Conservation (phyloP, 2,888 invertebrate genomes). For the Amphipoea oculea region DNA sequence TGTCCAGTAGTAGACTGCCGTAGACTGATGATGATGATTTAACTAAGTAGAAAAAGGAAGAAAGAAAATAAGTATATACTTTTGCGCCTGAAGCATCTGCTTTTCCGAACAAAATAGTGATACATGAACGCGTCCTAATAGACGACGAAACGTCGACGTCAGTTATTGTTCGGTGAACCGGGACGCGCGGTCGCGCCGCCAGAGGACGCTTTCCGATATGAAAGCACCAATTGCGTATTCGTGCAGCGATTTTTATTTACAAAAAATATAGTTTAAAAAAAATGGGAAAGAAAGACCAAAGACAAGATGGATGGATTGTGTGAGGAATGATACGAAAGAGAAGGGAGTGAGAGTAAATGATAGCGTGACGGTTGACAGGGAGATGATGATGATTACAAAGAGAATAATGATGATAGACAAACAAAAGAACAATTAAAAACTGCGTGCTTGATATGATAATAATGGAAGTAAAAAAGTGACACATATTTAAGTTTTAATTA, state of each 20-base stretch:
- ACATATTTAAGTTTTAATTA: not conserved
- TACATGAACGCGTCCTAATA: not conserved
- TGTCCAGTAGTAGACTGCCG: no score
- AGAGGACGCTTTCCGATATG: no score
- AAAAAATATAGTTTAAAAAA: no score
- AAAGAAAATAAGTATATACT: not conserved
- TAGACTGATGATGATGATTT: no score
- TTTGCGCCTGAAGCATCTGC: no score
- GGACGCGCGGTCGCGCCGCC: not conserved
- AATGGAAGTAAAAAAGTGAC: not conserved
- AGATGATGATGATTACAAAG: not conserved
- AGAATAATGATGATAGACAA: not conserved
- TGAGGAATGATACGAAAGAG: not conserved
- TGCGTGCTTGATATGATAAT: not conserved
- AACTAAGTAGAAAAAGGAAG: no score
- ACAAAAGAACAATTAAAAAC: constrained; percentile 23
- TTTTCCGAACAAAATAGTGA: no score
- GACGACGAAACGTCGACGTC: no score
- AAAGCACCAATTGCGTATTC: no score
- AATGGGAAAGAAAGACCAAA: not conserved
- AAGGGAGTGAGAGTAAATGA: not conserved
- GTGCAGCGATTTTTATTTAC: not conserved
- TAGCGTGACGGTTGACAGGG: not conserved
- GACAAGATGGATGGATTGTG: not conserved
- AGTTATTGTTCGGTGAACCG: not conserved